These are phyloP conservation scores for Meloidogyne exigua DNA, from an alignment of 1,140 invertebrate species.

Conservation along the genomic window DNA sequence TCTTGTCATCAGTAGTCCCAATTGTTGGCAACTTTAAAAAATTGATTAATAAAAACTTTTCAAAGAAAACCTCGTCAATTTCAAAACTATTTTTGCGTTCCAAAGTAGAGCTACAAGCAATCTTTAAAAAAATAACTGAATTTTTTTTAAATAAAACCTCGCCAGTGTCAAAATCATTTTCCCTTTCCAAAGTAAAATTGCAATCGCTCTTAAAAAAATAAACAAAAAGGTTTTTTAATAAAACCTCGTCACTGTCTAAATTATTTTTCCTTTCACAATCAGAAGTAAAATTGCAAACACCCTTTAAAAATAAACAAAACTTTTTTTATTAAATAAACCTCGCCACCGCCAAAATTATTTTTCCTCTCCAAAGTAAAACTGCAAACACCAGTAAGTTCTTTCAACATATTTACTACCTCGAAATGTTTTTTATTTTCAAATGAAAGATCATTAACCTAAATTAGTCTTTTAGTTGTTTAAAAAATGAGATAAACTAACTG, in stretches of 20 bases:
- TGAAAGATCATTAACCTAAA: not conserved
- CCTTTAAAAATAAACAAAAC: too few species aligned
- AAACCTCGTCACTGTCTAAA: too few species aligned
- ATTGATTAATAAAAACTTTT: not conserved
- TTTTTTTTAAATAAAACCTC: not conserved
- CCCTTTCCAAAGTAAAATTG: not conserved
- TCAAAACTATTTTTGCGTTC: not conserved
- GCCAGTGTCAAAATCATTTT: not conserved
- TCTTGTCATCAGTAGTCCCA: not conserved
- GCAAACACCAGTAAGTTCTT: not conserved
- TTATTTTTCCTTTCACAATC: too few species aligned
- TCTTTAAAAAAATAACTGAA: too few species aligned
- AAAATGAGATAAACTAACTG: not conserved
- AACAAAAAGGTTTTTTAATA: too few species aligned
- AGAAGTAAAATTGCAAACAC: too few species aligned
- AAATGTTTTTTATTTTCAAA: not conserved
- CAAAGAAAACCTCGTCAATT: not conserved
- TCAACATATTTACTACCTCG: not conserved
- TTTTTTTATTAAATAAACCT: constrained; percentile 1
- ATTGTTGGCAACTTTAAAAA: too few species aligned
- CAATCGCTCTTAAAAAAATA: too few species aligned
- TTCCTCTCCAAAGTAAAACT: not conserved
- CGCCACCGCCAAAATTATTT: not conserved
- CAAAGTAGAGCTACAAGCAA: too few species aligned
- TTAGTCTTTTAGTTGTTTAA: not conserved